These are phyloP conservation scores for Nycteola revayana DNA, from an alignment of 2,888 invertebrate genomes.

Conservation along the genomic window DNA sequence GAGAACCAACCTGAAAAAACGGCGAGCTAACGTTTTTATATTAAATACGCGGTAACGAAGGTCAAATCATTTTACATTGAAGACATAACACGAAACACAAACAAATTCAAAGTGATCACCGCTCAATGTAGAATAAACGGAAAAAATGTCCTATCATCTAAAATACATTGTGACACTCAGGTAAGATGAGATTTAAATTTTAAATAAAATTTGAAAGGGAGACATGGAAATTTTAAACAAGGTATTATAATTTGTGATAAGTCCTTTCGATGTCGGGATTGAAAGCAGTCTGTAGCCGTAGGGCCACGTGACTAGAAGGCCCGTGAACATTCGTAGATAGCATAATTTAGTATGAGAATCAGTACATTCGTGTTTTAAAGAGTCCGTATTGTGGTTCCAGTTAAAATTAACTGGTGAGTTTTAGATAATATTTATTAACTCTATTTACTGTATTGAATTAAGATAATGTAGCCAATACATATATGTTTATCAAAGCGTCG, in stretches of 20 bases:
- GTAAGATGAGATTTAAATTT: slow-evolving; percentile 26
- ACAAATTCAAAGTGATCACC: slow-evolving; percentile 4
- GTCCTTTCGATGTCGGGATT: slow-evolving; percentile 14
- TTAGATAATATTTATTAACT: background rate
- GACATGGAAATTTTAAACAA: slow-evolving; percentile 31
- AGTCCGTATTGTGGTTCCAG: background rate
- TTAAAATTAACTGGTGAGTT: slow-evolving; percentile 1
- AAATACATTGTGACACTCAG: too few relatives aligned
- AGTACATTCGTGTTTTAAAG: background rate
- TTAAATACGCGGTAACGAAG: background rate
- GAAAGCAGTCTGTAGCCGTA: slow-evolving; percentile 41
- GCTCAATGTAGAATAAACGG: slow-evolving; percentile 10
- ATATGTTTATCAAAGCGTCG: slow-evolving; percentile 3
- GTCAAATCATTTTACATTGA: slow-evolving; percentile 13
- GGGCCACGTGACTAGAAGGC: slow-evolving; percentile 45
- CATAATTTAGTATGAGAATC: background rate
- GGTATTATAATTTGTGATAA: slow-evolving; percentile 35
- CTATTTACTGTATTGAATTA: too few relatives aligned
- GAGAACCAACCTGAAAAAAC: too few relatives aligned
- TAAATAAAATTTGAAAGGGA: slow-evolving; percentile 31
- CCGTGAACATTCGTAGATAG: background rate
- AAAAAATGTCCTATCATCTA: background rate
- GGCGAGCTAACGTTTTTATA: too few relatives aligned
- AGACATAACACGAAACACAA: slow-evolving; percentile 4
- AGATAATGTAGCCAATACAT: too few relatives aligned